Evolutionary conservation across 2,797 vertebrate genomes (phyloP).

Genomic region (Girardinus metallicus): DNA sequence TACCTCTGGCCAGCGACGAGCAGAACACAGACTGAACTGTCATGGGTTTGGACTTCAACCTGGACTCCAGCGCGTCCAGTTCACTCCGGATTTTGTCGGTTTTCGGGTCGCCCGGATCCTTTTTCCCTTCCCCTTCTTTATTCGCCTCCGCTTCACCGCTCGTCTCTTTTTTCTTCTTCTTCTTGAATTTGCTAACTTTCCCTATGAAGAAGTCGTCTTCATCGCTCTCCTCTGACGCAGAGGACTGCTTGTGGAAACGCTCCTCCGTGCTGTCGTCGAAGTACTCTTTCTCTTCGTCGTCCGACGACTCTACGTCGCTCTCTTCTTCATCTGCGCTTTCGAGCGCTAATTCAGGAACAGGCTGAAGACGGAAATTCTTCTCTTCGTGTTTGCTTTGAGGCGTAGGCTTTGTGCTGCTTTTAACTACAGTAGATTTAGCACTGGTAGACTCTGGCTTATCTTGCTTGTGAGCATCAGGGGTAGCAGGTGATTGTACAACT

Average conservation of each 20-base stretch:
- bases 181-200: slow-evolving; percentile 90
- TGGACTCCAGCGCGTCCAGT: slow-evolving; percentile 61
- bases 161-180: slow-evolving; percentile 64
- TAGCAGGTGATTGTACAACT: not conserved
- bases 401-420: slow-evolving; percentile 21
- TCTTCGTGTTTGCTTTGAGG: slow-evolving; percentile 12
- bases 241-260: slow-evolving; percentile 91
- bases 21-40: slow-evolving; percentile 88
- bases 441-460: slow-evolving; percentile 8
- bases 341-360: slow-evolving; percentile 27
- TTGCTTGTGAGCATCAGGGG: slow-evolving; percentile 22
- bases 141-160: slow-evolving; percentile 11
- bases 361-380: not conserved
- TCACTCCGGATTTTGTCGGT: slow-evolving; percentile 38
- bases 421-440: slow-evolving; percentile 3
- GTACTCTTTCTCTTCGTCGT: slow-evolving; percentile 85
- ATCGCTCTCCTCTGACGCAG: slow-evolving; percentile 88
- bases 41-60: slow-evolving; percentile 56
- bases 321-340: slow-evolving; percentile 23
- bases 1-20: slow-evolving; percentile 77
- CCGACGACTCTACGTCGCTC: slow-evolving; percentile 77
- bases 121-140: slow-evolving; percentile 30
- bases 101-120: slow-evolving; percentile 7
- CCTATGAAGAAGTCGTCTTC: slow-evolving; percentile 92
- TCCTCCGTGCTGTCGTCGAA: slow-evolving; percentile 98